Evolutionary conservation across 2,113 vertebrate species (phyloP).

Genomic region (Apus apus): DNA sequence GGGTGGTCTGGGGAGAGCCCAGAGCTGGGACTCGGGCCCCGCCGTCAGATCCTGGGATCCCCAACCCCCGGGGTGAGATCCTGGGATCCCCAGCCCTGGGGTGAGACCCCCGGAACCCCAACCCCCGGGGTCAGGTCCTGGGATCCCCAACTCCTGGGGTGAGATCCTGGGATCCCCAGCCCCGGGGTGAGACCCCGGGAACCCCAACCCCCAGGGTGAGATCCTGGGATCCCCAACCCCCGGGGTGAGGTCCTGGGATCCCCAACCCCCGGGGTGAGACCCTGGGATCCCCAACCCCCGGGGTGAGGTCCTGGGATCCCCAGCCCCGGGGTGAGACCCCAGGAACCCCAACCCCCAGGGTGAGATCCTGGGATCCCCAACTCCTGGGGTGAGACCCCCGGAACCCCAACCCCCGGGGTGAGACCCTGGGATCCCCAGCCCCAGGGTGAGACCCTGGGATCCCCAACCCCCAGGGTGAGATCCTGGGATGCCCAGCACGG

Average conservation of each 20-base stretch:
- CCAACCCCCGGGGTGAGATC: neutral
- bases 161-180: neutral
- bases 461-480: neutral
- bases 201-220: neutral
- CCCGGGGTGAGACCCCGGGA: neutral
- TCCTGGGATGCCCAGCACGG: neutral
- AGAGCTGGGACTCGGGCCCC: neutral
- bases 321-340: neutral
- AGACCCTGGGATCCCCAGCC: neutral
- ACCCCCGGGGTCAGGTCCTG: neutral
- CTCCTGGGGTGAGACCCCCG: neutral
- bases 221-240: neutral
- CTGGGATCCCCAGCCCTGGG: neutral
- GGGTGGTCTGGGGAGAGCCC: accelerated
- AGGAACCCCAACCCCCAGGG: too few species aligned
- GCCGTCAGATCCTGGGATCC: neutral
- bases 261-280: neutral
- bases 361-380: neutral
- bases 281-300: neutral
- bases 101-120: neutral
- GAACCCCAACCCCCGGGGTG: neutral
- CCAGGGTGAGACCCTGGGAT: neutral
- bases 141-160: neutral
- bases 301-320: neutral
- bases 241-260: neutral